Percentiles rank a stretch among this genome's conserved stretches.
These are phyloP conservation scores for Myodes glareolus DNA, from an alignment of 2,113 vertebrate species.

Conservation along the genomic window DNA sequence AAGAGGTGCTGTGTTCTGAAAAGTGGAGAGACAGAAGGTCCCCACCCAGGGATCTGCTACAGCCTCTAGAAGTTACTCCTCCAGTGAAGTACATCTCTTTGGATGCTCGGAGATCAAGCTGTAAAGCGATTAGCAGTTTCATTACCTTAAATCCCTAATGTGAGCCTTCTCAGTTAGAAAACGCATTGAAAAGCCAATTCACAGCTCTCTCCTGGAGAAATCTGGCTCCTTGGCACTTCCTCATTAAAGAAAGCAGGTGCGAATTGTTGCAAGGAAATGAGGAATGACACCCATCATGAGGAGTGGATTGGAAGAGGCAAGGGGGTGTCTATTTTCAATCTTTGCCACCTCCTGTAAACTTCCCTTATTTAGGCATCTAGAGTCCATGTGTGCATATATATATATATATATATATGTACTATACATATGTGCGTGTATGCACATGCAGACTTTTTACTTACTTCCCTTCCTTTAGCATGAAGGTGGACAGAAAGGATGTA, in stretches of 20 bases:
- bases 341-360: not conserved
- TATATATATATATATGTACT: not conserved
- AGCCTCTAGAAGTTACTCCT: not conserved
- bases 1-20: not conserved
- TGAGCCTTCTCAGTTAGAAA: not conserved
- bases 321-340: not conserved
- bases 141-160: not conserved
- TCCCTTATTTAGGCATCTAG: not conserved
- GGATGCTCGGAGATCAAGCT: not conserved
- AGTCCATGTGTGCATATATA: not conserved
- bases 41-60: not conserved
- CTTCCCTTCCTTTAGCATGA: not conserved
- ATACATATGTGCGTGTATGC: not conserved
- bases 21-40: not conserved
- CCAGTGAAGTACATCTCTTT: not conserved
- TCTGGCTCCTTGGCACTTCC: not conserved
- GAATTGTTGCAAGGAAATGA: not conserved
- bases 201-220: not conserved
- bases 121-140: not conserved
- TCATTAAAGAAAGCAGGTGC: not conserved
- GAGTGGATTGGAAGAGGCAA: not conserved
- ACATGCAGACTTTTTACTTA: not conserved
- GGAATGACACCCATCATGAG: not conserved
- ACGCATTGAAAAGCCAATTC: not conserved
- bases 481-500: not conserved